These are phyloP conservation scores for Galagoides demidoff DNA, from an alignment of 2,797 vertebrate species.

Conservation along the genomic window DNA sequence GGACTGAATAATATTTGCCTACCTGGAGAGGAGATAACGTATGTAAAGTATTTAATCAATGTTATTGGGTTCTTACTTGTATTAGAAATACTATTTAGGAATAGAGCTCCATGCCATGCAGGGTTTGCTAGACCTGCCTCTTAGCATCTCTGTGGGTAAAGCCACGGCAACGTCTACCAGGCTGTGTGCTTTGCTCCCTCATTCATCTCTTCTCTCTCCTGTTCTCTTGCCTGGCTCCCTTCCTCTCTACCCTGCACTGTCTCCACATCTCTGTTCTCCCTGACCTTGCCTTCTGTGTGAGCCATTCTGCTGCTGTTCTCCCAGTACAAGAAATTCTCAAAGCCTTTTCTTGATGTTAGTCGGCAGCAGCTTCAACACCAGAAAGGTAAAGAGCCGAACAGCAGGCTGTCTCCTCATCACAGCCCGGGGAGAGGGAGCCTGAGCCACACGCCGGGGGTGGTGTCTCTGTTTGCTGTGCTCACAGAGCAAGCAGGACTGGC, in stretches of 20 bases:
- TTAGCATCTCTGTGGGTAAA: neutral
- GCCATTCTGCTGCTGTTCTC: neutral
- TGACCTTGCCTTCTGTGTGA: neutral
- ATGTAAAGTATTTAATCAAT: neutral
- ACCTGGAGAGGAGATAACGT: neutral
- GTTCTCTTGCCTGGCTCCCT: neutral
- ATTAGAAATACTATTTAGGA: neutral
- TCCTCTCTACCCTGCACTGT: neutral
- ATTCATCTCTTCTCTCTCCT: neutral
- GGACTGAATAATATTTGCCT: neutral
- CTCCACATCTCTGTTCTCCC: neutral
- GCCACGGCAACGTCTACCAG: neutral
- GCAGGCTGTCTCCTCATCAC: neutral
- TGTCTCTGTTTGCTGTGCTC: neutral
- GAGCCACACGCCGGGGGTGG: neutral
- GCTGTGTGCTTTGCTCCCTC: neutral
- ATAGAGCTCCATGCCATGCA: neutral
- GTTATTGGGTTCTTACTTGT: neutral
- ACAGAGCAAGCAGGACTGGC: neutral
- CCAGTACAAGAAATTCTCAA: neutral
- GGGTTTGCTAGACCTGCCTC: neutral
- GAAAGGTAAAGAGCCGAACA: too few relatives aligned
- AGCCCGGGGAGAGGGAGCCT: neutral
- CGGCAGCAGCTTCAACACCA: neutral
- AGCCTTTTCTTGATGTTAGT: neutral